Conservation (phyloP, 2,113 vertebrate species). For the Glaucomys volans region DNA sequence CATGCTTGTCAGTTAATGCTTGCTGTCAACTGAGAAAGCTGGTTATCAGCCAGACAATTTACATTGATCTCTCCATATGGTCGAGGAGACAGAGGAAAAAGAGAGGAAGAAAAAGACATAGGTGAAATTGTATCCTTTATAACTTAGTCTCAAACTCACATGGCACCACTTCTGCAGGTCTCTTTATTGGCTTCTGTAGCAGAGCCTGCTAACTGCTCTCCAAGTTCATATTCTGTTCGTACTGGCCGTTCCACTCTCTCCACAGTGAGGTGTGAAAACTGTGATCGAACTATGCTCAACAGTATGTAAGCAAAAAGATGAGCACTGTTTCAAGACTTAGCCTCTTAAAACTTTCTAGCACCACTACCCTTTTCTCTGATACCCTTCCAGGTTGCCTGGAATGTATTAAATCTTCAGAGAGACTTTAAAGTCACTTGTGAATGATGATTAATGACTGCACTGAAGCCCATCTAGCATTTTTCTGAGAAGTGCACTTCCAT, state of each 20-base stretch:
- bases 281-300: not conserved
- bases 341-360: not conserved
- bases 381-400: too few species aligned
- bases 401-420: too few species aligned
- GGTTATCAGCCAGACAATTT: not conserved
- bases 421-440: too few species aligned
- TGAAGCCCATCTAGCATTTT: not conserved
- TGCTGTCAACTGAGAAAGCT: not conserved
- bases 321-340: not conserved
- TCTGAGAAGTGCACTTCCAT: not conserved
- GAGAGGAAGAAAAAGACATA: not conserved
- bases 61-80: not conserved
- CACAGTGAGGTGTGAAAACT: not conserved
- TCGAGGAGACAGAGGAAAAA: not conserved
- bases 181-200: not conserved
- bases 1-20: not conserved
- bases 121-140: not conserved
- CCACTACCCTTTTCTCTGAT: too few species aligned
- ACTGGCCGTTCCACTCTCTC: not conserved
- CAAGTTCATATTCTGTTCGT: not conserved
- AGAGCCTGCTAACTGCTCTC: not conserved
- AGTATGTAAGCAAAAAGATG: not conserved
- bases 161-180: not conserved
- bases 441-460: not conserved
- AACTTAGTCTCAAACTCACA: not conserved